Percentiles rank a stretch among this genome's conserved stretches.
These are phyloP conservation scores for Halocynthia aurantium DNA, from an alignment of 23 tunicate genomes.

Conservation along the genomic window DNA sequence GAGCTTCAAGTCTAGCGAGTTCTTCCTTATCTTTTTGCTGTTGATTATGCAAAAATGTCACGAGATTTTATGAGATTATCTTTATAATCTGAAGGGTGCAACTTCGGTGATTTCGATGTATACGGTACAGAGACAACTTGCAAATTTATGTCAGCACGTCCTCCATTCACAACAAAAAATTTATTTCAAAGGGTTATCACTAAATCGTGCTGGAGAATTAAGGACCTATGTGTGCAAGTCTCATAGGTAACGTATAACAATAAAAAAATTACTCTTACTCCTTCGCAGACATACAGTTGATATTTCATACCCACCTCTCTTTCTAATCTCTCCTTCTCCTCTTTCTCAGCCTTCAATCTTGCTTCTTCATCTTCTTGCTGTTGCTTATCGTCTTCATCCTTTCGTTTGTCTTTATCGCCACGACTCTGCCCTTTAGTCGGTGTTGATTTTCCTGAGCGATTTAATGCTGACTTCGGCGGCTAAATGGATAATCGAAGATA, in stretches of 20 bases:
- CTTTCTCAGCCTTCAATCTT: conserved; percentile 34
- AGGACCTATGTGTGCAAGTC: no score
- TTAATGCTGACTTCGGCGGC: conserved; percentile 84
- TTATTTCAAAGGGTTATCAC: no score
- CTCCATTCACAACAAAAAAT: not conserved
- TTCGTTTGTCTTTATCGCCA: conserved; percentile 26
- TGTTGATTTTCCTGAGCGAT: conserved; percentile 81
- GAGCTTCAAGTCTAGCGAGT: conserved; percentile 27
- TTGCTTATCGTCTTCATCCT: conserved; percentile 17
- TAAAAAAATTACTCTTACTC: no score
- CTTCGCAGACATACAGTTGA: no score
- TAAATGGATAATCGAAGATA: not conserved
- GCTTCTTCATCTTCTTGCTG: conserved; percentile 51
- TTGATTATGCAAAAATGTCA: not conserved
- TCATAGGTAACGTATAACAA: no score
- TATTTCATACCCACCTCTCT: conserved; percentile 27
- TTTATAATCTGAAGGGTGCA: no score
- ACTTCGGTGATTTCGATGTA: not conserved
- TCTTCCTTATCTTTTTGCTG: conserved; percentile 49
- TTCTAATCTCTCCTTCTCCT: conserved; percentile 43
- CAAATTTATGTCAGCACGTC: not conserved
- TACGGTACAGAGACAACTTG: not conserved
- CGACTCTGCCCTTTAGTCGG: conserved; percentile 54
- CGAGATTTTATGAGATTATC: no score
- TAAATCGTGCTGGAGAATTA: no score